Conservation (phyloP, 2,888 invertebrate species). For the Oscheius sp. region DNA sequence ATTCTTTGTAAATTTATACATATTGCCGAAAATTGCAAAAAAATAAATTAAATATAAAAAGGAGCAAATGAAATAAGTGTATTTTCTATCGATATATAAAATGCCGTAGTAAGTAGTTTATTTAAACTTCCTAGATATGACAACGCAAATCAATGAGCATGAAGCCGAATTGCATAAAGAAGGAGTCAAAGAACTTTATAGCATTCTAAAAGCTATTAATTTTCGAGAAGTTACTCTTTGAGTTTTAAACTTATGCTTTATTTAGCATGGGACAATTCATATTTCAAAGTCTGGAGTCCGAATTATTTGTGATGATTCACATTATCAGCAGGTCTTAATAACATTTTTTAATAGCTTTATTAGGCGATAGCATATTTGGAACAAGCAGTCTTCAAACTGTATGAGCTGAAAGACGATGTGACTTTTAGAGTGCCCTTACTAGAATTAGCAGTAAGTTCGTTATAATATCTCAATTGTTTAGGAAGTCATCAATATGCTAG, state of each 20-base stretch:
- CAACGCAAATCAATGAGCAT: too few relatives aligned
- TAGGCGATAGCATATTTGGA: conserved; percentile 38
- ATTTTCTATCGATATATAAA: too few relatives aligned
- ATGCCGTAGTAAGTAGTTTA: too few relatives aligned
- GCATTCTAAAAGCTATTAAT: conserved; percentile 33
- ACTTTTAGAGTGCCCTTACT: conserved; percentile 33
- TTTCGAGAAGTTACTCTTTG: conserved; percentile 36
- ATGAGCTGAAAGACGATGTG: conserved; percentile 34
- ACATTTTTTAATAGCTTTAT: not conserved
- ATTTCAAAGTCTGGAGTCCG: conserved; percentile 30
- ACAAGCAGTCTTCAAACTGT: conserved; percentile 34
- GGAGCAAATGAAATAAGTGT: too few relatives aligned
- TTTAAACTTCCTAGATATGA: too few relatives aligned
- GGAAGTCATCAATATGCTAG: conserved; percentile 42
- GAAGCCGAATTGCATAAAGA: conserved; percentile 39
- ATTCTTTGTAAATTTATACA: not conserved
- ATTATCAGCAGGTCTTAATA: conserved; percentile 33
- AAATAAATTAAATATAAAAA: too few relatives aligned
- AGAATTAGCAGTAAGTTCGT: conserved; percentile 28
- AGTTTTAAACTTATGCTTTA: conserved; percentile 4
- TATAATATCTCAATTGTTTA: not conserved
- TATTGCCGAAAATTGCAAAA: too few relatives aligned
- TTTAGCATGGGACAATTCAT: conserved; percentile 39
- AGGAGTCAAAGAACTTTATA: conserved; percentile 38
- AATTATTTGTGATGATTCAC: conserved; percentile 40